phyloP scores from a whole-genome alignment of 2,113 vertebrate genomes.

The Phalacrocorax aristotelis region DNA sequence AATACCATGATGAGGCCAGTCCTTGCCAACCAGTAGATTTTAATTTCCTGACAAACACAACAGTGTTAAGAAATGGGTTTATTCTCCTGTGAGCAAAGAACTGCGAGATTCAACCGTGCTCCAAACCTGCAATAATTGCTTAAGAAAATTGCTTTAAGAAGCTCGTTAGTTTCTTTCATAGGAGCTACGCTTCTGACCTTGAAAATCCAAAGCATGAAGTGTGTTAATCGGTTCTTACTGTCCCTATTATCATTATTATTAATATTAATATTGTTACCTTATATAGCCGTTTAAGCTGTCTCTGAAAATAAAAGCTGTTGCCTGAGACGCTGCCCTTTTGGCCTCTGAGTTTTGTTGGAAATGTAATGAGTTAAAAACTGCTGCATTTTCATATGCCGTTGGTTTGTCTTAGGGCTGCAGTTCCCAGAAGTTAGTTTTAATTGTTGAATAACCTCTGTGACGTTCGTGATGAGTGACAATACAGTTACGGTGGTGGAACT shows the following conservation, averaged over 20 bases:
- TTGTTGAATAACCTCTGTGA: constrained; percentile 1
- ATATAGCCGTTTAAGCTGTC: neutral
- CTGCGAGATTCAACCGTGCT: rapidly evolving
- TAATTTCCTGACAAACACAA: neutral
- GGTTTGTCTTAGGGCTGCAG: neutral
- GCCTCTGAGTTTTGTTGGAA: neutral
- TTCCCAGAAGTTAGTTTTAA: constrained; percentile 8
- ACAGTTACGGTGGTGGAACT: neutral
- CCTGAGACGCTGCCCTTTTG: neutral
- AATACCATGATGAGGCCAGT: neutral
- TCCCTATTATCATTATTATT: too few relatives aligned
- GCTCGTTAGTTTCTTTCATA: neutral
- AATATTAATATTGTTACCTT: too few relatives aligned
- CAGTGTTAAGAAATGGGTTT: neutral
- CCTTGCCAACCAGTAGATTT: neutral
- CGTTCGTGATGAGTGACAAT: constrained; percentile 14
- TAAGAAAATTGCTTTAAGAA: neutral
- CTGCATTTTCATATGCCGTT: neutral
- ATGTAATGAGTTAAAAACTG: neutral
- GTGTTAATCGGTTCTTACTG: neutral
- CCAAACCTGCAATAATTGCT: neutral
- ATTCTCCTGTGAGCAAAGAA: neutral
- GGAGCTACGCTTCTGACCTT: neutral
- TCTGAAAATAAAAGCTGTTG: neutral
- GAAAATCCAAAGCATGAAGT: neutral